These are phyloP conservation scores for Ahaetulla prasina DNA, from an alignment of 2,113 vertebrate genomes.

Conservation along the genomic window DNA sequence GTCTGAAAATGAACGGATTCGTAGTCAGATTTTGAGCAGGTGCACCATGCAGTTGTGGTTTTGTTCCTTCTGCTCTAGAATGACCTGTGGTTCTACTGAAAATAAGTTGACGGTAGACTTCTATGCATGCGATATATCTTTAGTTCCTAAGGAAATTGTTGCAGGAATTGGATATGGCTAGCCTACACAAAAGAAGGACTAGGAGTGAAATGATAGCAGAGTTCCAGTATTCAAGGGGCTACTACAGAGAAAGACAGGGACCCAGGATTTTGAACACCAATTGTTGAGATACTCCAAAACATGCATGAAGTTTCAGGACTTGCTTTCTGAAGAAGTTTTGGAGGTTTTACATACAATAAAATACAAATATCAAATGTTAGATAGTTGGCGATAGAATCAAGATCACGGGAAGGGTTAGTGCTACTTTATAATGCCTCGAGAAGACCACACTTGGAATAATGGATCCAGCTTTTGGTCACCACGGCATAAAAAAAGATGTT, in stretches of 20 bases:
- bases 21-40: background rate
- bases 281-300: too few relatives aligned
- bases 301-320: too few relatives aligned
- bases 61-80: background rate
- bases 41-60: background rate
- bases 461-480: background rate
- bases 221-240: too few relatives aligned
- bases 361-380: background rate
- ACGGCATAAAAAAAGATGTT: too few relatives aligned
- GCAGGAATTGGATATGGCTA: too few relatives aligned
- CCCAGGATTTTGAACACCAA: too few relatives aligned
- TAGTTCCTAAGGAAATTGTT: background rate
- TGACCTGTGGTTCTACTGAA: background rate
- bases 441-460: background rate
- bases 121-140: background rate
- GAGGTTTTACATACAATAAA: background rate
- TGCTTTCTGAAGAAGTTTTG: too few relatives aligned
- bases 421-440: background rate
- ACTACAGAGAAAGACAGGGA: too few relatives aligned
- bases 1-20: background rate
- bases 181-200: too few relatives aligned
- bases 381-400: background rate
- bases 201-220: too few relatives aligned
- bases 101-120: background rate
- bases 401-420: background rate